These are phyloP conservation scores for Syngnathus acus DNA, from an alignment of 2,797 vertebrate species.

Conservation along the genomic window DNA sequence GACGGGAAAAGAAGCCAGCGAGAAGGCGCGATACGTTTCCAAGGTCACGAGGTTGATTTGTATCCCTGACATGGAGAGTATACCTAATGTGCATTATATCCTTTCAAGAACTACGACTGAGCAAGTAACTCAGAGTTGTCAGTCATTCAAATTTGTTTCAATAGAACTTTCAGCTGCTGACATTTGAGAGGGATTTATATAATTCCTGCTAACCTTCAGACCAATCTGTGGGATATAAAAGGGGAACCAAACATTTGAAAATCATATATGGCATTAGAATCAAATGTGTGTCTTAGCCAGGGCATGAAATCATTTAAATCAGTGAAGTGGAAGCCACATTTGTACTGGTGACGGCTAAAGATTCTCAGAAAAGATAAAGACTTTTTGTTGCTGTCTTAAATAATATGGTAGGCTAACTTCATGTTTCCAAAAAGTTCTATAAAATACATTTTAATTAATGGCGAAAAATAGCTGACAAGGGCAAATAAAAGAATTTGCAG, in stretches of 20 bases:
- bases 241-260: background rate
- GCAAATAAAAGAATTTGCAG: background rate
- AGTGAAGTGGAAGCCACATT: background rate
- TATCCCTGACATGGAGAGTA: constrained; percentile 38
- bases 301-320: constrained; percentile 2
- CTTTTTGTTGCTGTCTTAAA: too few relatives aligned
- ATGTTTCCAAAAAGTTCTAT: too few relatives aligned
- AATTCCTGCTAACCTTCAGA: constrained; percentile 16
- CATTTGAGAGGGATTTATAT: constrained; percentile 26
- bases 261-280: constrained; percentile 10
- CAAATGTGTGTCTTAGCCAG: constrained; percentile 9
- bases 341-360: background rate
- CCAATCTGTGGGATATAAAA: background rate
- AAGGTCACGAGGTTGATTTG: constrained; percentile 58
- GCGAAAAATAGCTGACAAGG: background rate
- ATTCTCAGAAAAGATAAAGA: background rate
- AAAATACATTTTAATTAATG: too few relatives aligned
- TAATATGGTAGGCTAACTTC: too few relatives aligned
- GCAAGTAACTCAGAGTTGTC: constrained; percentile 33
- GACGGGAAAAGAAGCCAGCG: constrained; percentile 26
- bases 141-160: constrained; percentile 27
- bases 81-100: constrained; percentile 35
- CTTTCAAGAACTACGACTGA: constrained; percentile 38
- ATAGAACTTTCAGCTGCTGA: constrained; percentile 12
- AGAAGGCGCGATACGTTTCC: constrained; percentile 31